These are phyloP conservation scores for Drosophila kanapiae DNA, from an alignment of 1,140 invertebrate genomes.

Conservation along the genomic window DNA sequence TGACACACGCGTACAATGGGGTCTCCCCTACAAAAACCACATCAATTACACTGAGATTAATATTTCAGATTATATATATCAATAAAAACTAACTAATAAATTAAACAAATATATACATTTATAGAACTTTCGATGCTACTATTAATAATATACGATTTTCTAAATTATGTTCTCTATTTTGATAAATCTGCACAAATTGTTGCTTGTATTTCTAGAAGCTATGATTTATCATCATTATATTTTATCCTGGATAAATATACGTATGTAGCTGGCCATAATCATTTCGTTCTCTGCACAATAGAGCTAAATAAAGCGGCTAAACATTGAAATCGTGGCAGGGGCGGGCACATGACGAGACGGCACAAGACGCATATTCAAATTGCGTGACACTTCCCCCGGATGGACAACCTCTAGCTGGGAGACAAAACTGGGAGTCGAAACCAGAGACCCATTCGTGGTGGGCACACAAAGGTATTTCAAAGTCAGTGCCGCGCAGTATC, in stretches of 20 bases:
- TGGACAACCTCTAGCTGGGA: not conserved
- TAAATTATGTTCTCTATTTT: no score
- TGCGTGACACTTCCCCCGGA: conserved; percentile 48
- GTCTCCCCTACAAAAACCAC: not conserved
- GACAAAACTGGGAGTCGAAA: not conserved
- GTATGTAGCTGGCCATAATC: no score
- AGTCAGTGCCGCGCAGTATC: conserved; percentile 25
- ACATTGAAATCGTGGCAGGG: not conserved
- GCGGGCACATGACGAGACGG: conserved; percentile 41
- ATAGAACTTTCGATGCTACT: no score
- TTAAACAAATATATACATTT: not conserved
- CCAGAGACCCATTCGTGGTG: not conserved
- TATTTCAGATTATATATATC: no score
- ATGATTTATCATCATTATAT: no score
- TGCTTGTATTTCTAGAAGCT: no score
- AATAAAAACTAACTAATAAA: no score
- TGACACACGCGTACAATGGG: conserved; percentile 25
- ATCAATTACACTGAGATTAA: conserved; percentile 1
- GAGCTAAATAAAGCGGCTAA: not conserved
- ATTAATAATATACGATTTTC: no score
- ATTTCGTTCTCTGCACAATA: conserved; percentile 11
- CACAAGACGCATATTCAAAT: conserved; percentile 69
- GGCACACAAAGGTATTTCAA: conserved; percentile 58
- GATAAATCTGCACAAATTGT: no score
- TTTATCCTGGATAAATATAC: no score